Base-by-base conservation (phyloP, 1,140 invertebrate genomes). In the Cheumatopsyche charites region DNA sequence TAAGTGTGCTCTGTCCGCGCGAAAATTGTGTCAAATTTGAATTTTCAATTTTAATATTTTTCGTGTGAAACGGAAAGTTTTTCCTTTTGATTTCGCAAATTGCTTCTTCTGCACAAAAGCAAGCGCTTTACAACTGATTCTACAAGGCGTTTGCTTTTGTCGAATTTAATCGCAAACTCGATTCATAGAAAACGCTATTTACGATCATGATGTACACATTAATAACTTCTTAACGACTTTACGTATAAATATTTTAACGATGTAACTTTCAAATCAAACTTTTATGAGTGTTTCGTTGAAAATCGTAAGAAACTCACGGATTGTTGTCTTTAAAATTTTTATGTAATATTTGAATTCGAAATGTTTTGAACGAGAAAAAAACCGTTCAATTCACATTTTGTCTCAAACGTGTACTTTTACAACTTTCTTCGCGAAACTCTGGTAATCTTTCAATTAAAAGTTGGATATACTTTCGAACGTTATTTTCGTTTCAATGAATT, bases 381-480 rank as follows among this genome's bases (percentile, higher is more conserved):
- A 36, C 9, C 29, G 9, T 36, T 4, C 29, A 36, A 36, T 36
- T 36, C 3, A 36, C 9, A 36, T 36, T 36, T 36, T 36, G 3
- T 9, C 29, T 9, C 29, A 9, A 36, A 36, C 29, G 29, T 9
- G 29, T 36, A 36, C 29, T 36, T 36, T 36, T 36, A 36, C 9
- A 36, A 36, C 19, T 52, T 52, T 19, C 47, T 52, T 19, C 13
- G 0, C 9, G 19, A 17, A 17, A 52, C 19, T 52, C 15, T 1
- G 47, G n/a, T 52, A 52, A 52, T 52, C 47, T 52, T 52, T 19
- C 47, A 52, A 52, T 52, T 52, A 52, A 52, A 52, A 52, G 47
- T 52, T 52, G n/a, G 12, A 52, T 13, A 52, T 15, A 52, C 47
- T 52, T 52, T 52, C 19, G n/a, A 19, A 52, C 19, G 47, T 52